These are phyloP conservation scores for Centroberyx gerrardi DNA, from an alignment of 2,797 vertebrate genomes.

Conservation along the genomic window DNA sequence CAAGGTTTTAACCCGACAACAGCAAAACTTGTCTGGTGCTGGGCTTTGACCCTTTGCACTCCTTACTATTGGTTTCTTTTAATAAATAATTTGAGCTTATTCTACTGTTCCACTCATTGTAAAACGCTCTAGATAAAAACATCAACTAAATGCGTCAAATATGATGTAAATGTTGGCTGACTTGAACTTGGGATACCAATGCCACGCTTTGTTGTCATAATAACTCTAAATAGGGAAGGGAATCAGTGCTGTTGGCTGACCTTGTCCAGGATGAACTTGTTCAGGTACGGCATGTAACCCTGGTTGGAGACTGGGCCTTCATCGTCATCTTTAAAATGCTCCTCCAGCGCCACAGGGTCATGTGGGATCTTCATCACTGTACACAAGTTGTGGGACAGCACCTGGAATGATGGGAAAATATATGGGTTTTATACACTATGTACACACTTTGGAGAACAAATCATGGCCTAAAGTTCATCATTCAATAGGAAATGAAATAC, in stretches of 20 bases:
- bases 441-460: background rate
- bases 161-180: too few species aligned
- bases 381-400: constrained; percentile 97
- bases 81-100: too few species aligned
- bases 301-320: constrained; percentile 98
- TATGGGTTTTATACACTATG: background rate
- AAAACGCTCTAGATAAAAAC: too few species aligned
- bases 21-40: too few species aligned
- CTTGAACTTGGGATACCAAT: background rate
- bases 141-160: too few species aligned
- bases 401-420: constrained; percentile 80
- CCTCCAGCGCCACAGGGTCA: constrained; percentile 95
- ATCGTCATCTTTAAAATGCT: constrained; percentile 97
- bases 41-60: too few species aligned
- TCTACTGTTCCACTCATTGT: too few species aligned
- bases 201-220: background rate
- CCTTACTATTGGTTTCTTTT: too few species aligned
- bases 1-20: too few species aligned
- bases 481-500: background rate
- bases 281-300: constrained; percentile 99
- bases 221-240: too few species aligned
- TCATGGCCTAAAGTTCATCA: background rate
- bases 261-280: constrained; percentile 98
- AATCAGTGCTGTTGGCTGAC: constrained; percentile 76
- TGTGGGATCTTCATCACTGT: constrained; percentile 96